These are phyloP conservation scores for Mactra quadrangularis DNA, from an alignment of 1,140 invertebrate species.

Conservation along the genomic window DNA sequence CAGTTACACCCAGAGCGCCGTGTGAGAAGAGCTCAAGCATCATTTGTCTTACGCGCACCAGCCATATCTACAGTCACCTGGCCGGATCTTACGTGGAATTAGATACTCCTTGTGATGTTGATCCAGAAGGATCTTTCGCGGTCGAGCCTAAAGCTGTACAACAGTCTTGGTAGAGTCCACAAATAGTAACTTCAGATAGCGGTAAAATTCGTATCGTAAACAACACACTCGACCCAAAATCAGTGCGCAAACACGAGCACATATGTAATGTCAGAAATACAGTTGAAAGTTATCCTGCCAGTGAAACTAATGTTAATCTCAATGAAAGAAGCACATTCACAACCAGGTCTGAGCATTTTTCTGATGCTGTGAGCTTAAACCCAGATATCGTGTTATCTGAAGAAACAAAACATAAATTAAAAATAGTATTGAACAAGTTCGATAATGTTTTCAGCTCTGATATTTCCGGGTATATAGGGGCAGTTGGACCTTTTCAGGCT, in stretches of 20 bases:
- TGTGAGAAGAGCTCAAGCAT: neutral
- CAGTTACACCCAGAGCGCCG: neutral
- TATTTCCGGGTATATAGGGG: conserved; percentile 49
- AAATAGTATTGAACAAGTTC: neutral
- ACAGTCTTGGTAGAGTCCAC: conserved; percentile 2
- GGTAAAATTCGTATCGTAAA: conserved; percentile 21
- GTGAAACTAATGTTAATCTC: too few relatives aligned
- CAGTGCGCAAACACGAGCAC: conserved; percentile 5
- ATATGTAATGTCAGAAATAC: conserved; percentile 31
- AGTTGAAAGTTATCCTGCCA: too few relatives aligned
- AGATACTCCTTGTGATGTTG: neutral
- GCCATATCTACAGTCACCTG: conserved; percentile 14
- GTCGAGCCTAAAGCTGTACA: conserved; percentile 43
- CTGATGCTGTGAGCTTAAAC: conserved; percentile 15
- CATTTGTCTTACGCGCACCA: neutral
- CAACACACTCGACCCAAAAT: neutral
- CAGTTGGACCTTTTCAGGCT: conserved; percentile 41
- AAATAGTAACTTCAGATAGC: neutral
- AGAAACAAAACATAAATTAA: neutral
- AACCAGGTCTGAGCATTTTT: too few relatives aligned
- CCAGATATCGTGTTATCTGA: conserved; percentile 13
- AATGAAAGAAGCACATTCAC: too few relatives aligned
- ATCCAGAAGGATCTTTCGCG: conserved; percentile 1
- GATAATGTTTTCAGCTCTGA: conserved; percentile 38
- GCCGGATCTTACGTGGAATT: conserved; percentile 60